Conservation (phyloP, 2,888 invertebrate genomes). For the Drosophila borealis region DNA sequence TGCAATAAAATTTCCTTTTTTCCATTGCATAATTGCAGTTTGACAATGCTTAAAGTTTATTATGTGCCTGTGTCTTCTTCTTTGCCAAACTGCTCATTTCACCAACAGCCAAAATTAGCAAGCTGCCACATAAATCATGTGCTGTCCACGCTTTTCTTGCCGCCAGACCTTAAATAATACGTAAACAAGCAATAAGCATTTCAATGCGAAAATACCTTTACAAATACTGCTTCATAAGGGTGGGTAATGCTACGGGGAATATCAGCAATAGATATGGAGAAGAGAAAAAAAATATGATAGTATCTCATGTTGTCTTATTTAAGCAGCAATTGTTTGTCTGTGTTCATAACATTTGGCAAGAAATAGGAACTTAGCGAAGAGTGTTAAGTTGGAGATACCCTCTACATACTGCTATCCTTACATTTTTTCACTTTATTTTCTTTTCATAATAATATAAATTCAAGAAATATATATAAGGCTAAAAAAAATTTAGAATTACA, state of each 20-base stretch:
- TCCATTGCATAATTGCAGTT: slow-evolving; percentile 78
- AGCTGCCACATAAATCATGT: slow-evolving; percentile 57
- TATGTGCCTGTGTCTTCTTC: slow-evolving; percentile 65
- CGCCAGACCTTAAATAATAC: slow-evolving; percentile 19
- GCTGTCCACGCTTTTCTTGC: slow-evolving; percentile 34
- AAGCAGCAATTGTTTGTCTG: neutral
- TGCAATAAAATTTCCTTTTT: slow-evolving; percentile 80
- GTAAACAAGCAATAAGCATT: slow-evolving; percentile 8
- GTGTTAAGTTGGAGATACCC: neutral
- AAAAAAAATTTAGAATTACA: neutral
- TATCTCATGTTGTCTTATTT: neutral
- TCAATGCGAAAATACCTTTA: slow-evolving; percentile 5
- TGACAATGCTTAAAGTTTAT: slow-evolving; percentile 80
- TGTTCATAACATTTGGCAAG: neutral
- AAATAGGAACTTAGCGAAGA: neutral
- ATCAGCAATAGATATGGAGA: slow-evolving; percentile 6
- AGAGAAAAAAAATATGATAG: neutral
- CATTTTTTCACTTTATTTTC: neutral
- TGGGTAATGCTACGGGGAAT: slow-evolving; percentile 5
- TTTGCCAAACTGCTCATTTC: slow-evolving; percentile 65
- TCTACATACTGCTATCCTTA: no score
- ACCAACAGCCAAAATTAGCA: slow-evolving; percentile 63
- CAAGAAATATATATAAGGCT: neutral
- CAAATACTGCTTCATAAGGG: neutral
- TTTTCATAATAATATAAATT: neutral